Base-by-base conservation (phyloP, 2,888 invertebrate genomes). In the Sepioteuthis lessoniana region DNA sequence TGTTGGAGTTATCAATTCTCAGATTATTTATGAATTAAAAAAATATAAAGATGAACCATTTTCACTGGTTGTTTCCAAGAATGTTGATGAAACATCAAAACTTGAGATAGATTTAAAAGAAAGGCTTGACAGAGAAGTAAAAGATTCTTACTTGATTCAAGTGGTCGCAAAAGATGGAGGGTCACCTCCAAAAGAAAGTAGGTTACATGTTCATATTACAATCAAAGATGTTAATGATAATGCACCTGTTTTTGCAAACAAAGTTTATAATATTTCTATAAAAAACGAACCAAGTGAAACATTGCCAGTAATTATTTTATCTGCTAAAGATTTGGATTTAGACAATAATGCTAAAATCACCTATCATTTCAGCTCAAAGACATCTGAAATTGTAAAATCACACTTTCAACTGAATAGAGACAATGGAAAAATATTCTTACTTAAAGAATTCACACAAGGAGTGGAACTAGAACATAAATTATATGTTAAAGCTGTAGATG, bases 241-340 rank as follows among this genome's bases (percentile, higher is more conserved):
- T 35, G n/a, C 76, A 13, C 76, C 76, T 16, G n/a, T n/a, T 76
- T 76, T 76, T 76, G 10, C 76, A 16, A n/a, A 76, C 13, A 35
- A 76, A 13, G 25, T 76, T 13, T 76, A 76, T 76, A 76, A 76
- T 76, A n/a, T 76, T 76, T 35, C 76, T 16, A 76, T 76, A 13
- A 76, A 76, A 35, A 76, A 76, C n/a, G 76, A 76, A 35, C 76
- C 76, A 76, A 76, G 76, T 76, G 76, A 76, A 76, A 76, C 76
- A 35, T 76, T 35, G 4, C 76, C 76, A 35, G 8, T 76, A 16
- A 0, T 76, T 35, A 35, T 76, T 76, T n/a, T 76, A 76, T n/a
- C 35, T 16, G 76, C 76, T 4, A 76, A 10, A 35, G 76, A 76
- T 76, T 76, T 76, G 35, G 76, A 76, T 35, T 76, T 76, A 35